These are phyloP conservation scores for Yponomeuta malinellus DNA, from an alignment of 2,888 invertebrate species.

Conservation along the genomic window DNA sequence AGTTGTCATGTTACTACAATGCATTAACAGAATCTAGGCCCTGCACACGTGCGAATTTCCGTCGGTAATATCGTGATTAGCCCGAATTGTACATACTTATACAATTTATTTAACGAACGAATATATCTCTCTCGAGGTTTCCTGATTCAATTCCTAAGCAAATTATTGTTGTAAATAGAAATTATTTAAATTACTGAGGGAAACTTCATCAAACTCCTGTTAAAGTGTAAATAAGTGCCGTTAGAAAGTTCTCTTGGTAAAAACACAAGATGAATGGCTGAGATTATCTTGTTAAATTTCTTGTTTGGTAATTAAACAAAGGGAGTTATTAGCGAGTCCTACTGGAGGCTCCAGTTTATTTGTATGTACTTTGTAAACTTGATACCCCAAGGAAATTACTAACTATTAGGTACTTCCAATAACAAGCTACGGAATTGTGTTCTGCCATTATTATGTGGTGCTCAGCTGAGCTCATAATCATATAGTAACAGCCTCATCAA, in stretches of 20 bases:
- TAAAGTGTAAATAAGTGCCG: slow-evolving; percentile 11
- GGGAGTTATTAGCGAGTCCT: slow-evolving; percentile 29
- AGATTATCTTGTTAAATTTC: slow-evolving; percentile 34
- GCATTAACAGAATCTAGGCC: no score
- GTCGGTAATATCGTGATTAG: no score
- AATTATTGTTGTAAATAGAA: slow-evolving; percentile 6
- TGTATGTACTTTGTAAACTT: neutral
- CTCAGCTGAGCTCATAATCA: no score
- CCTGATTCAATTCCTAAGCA: neutral
- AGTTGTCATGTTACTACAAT: no score
- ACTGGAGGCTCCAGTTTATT: neutral
- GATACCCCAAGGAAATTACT: neutral
- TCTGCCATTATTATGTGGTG: no score
- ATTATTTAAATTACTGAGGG: slow-evolving; percentile 13
- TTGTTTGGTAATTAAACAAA: slow-evolving; percentile 33
- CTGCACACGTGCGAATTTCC: no score
- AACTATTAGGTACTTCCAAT: no score
- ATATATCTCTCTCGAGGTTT: no score
- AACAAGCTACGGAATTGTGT: no score
- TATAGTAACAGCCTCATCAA: no score
- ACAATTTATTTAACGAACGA: no score
- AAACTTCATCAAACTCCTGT: slow-evolving; percentile 9
- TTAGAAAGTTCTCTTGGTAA: slow-evolving; percentile 6
- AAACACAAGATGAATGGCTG: slow-evolving; percentile 21
- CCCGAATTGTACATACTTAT: no score